phyloP scores from a whole-genome alignment of 2,113 vertebrate species.

The Pantherophis guttatus region DNA sequence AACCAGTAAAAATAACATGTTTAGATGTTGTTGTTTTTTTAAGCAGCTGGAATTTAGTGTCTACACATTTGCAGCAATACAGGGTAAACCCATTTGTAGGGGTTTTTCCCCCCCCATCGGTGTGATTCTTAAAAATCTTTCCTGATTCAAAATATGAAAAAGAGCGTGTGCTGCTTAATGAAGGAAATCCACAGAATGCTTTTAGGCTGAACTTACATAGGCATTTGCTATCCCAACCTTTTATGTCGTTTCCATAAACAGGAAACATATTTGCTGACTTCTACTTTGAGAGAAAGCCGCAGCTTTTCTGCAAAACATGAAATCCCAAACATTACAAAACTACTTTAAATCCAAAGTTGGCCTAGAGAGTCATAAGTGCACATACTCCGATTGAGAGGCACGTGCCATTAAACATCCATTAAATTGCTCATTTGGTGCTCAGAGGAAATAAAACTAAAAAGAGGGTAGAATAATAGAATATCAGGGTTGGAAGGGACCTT shows the following conservation, averaged over 20 bases:
- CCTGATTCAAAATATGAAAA: background rate
- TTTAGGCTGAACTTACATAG: background rate
- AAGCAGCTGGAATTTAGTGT: background rate
- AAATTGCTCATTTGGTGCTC: conserved; percentile 51
- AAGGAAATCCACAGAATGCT: background rate
- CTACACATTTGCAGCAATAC: background rate
- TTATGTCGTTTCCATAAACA: background rate
- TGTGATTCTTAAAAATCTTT: background rate
- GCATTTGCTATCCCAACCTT: background rate
- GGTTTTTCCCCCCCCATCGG: background rate
- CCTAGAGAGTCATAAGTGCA: too few relatives aligned
- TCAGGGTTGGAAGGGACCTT: too few relatives aligned
- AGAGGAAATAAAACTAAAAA: conserved; percentile 32
- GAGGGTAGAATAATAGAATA: too few relatives aligned
- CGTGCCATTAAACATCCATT: background rate
- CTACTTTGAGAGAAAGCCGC: background rate
- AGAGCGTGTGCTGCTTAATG: background rate
- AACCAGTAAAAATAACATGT: background rate
- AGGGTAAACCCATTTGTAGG: background rate
- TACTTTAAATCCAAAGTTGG: background rate
- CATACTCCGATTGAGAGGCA: background rate
- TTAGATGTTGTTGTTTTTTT: background rate
- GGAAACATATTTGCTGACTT: conserved; percentile 12
- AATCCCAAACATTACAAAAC: background rate
- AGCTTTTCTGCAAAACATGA: background rate